These are phyloP conservation scores for Anas flavirostris DNA, from an alignment of 2,797 vertebrate species.

Conservation along the genomic window DNA sequence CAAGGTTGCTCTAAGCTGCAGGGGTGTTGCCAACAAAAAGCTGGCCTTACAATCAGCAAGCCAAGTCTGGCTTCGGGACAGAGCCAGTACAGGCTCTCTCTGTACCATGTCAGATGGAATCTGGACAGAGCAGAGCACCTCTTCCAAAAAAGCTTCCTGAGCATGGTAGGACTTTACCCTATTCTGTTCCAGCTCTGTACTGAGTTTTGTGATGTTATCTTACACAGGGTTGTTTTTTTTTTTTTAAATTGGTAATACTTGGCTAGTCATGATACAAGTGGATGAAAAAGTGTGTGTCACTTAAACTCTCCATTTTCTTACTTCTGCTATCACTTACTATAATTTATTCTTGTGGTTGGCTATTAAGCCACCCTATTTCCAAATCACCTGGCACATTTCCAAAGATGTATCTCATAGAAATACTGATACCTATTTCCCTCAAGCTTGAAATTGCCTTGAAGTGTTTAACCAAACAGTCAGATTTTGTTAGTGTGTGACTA, in stretches of 20 bases:
- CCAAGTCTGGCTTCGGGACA: neutral
- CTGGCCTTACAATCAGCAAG: neutral
- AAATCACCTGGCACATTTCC: neutral
- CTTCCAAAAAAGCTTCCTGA: neutral
- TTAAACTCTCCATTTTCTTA: conserved; percentile 4
- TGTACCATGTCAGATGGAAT: neutral
- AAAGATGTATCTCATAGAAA: neutral
- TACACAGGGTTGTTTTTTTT: neutral
- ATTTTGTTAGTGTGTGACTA: neutral
- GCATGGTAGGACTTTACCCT: neutral
- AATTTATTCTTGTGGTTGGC: conserved; percentile 13
- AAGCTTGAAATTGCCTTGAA: conserved; percentile 30
- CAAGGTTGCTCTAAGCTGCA: neutral
- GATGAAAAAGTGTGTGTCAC: neutral
- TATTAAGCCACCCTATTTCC: conserved; percentile 39
- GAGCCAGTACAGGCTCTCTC: neutral
- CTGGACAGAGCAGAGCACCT: neutral
- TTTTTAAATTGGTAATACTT: neutral
- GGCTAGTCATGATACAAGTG: neutral
- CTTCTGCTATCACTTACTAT: conserved; percentile 7
- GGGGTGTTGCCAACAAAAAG: neutral
- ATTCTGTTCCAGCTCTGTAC: neutral
- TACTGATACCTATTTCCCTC: conserved; percentile 27
- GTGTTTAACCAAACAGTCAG: neutral
- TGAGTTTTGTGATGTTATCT: neutral